Evolutionary conservation across 2,888 invertebrate genomes (phyloP).

Genomic region (Melanchra persicariae): DNA sequence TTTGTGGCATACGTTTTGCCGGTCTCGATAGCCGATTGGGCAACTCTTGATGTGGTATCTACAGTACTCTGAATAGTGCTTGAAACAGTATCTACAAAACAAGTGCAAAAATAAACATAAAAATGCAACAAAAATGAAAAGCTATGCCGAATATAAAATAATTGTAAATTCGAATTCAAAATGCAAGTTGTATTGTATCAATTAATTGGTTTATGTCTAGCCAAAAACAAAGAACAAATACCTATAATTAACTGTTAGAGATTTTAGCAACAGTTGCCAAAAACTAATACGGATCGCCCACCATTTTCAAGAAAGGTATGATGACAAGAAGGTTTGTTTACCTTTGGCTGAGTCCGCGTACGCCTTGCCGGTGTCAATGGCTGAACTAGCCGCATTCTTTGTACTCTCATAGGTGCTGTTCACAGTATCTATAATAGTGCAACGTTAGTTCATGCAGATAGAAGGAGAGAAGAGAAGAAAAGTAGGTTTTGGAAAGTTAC

Average conservation of each 20-base stretch:
- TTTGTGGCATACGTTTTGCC: conserved; percentile 75
- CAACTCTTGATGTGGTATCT: conserved; percentile 76
- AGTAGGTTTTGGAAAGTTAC: conserved; percentile 1
- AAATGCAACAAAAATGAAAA: conserved; percentile 11
- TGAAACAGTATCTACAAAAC: conserved; percentile 80
- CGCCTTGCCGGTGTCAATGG: conserved; percentile 74
- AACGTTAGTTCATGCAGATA: conserved; percentile 58
- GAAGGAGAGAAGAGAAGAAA: conserved; percentile 33
- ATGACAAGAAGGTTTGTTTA: conserved; percentile 67
- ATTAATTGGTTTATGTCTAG: conserved; percentile 3
- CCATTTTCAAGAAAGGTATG: conserved; percentile 47
- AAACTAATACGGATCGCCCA: conserved; percentile 50
- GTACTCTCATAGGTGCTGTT: conserved; percentile 73
- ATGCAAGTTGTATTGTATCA: background rate
- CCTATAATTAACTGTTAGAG: conserved; percentile 14
- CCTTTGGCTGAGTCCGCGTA: conserved; percentile 76
- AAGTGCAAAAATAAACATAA: conserved; percentile 45
- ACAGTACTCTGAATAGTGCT: conserved; percentile 75
- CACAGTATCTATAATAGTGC: conserved; percentile 72
- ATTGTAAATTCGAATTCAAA: background rate
- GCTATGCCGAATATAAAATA: background rate
- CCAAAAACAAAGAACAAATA: conserved; percentile 31
- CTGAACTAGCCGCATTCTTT: conserved; percentile 69
- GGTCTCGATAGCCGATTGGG: conserved; percentile 75
- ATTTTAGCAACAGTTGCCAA: conserved; percentile 50